Evolutionary conservation across 2,797 vertebrate species (phyloP).

Genomic region (Poecilia velifera): DNA sequence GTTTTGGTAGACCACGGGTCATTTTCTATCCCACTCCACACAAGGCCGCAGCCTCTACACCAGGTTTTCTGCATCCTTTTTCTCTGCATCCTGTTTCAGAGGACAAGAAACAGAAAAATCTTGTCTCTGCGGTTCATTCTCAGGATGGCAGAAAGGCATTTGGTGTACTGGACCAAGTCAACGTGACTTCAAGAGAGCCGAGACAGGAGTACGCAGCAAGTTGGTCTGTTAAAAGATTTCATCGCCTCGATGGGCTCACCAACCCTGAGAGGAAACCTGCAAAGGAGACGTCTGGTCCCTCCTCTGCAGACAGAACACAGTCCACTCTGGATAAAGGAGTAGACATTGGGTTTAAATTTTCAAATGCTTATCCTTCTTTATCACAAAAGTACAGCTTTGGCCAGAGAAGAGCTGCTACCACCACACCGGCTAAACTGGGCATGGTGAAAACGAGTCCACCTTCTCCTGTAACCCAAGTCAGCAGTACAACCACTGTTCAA

Average conservation of each 20-base stretch:
- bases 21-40: background rate
- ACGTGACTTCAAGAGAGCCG: background rate
- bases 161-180: background rate
- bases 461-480: slow-evolving; percentile 7
- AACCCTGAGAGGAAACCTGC: background rate
- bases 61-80: background rate
- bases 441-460: background rate
- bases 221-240: background rate
- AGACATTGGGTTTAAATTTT: slow-evolving; percentile 3
- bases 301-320: background rate
- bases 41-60: background rate
- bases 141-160: background rate
- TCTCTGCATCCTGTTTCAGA: background rate
- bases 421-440: background rate
- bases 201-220: slow-evolving; percentile 10
- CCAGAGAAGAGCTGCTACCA: slow-evolving; percentile 1
- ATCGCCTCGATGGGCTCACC: slow-evolving; percentile 29
- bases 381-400: slow-evolving; percentile 60
- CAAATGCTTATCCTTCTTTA: background rate
- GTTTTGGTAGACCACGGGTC: background rate
- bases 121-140: background rate
- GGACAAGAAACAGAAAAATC: background rate
- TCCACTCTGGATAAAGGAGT: slow-evolving; percentile 18
- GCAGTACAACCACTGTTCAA: background rate
- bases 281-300: background rate